Evolutionary conservation across 2,888 invertebrate species (phyloP), one percentile per base, ranked within the genome.

Genomic region (Ophion obscuratus): DNA sequence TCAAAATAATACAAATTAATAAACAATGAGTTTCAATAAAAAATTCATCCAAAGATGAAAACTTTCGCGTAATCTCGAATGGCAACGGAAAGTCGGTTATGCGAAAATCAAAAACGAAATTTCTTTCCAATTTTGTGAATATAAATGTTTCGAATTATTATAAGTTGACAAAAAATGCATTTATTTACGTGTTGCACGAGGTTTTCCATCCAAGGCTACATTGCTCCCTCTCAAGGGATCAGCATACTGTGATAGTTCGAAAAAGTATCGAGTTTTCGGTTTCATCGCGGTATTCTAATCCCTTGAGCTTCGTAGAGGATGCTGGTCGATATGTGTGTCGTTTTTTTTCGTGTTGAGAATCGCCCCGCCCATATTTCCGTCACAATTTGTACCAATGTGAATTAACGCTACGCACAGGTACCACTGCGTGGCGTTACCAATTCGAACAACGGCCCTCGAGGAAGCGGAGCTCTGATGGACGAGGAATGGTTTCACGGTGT

Each of bases 401-500:
- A 59, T 31, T 59, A 14, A 27, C 24, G 27, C 10, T 27, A 4
- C 14, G 62, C 70, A 40, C 74, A 94, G 94, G 91, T 92, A 76
- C 92, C 94, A 6, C 85, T 91, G 31, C 92, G 92, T 61, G 92
- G 92, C 79, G 92, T 91, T 57, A 90, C 92, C 9, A 92, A 90
- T 88, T 90, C 91, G 73, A 87, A 86, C 67, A 90, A 86, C 59
- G 90, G 89, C 80, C 92, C 91, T 87, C 93, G 93, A 83, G 92
- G 90, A 62, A 96, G 96, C 92, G 96, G 97, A 64, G 96, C 97
- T 14, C 94, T 97, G 70, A 97, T 98, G 87, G 98, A 98, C 90
- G 98, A 99, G 94, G 98, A 98, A 93, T 99, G 99, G 99, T 99
- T 99, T 95, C 99, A 99, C 93, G 99, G 99, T 0, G 98, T 99